Evolutionary conservation across 2,113 vertebrate genomes (phyloP).

Genomic region (Spea bombifrons): DNA sequence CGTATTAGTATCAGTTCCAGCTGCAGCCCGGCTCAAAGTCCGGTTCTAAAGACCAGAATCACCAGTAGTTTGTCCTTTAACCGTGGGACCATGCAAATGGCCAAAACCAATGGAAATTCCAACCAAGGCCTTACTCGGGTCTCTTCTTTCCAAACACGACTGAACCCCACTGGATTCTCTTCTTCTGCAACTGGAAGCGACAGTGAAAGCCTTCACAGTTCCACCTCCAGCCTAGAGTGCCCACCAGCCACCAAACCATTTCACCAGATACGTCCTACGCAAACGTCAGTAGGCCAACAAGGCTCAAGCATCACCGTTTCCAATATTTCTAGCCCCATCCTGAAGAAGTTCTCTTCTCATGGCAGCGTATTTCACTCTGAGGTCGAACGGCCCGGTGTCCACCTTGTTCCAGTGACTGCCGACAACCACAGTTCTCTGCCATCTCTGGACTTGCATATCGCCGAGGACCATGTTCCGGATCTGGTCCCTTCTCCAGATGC

Average conservation of each 20-base stretch:
- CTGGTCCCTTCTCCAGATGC: constrained; percentile 52
- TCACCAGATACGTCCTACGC: constrained; percentile 55
- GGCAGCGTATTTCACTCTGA: constrained; percentile 67
- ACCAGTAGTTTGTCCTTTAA: constrained; percentile 69
- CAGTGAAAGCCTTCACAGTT: constrained; percentile 79
- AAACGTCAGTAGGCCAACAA: constrained; percentile 45
- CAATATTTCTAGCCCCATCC: constrained; percentile 30
- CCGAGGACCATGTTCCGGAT: constrained; percentile 57
- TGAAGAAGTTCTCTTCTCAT: constrained; percentile 73
- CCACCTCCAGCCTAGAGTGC: constrained; percentile 79
- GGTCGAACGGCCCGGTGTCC: constrained; percentile 53
- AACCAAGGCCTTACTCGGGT: constrained; percentile 56
- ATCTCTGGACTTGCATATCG: constrained; percentile 70
- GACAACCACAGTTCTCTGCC: constrained; percentile 67
- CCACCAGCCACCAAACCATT: constrained; percentile 53
- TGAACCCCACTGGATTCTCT: constrained; percentile 62
- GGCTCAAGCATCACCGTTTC: constrained; percentile 24
- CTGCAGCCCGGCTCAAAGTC: constrained; percentile 60
- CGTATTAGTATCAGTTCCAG: constrained; percentile 36
- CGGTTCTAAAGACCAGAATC: constrained; percentile 58
- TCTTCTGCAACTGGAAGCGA: constrained; percentile 67
- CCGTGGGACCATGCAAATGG: constrained; percentile 60
- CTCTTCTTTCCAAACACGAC: constrained; percentile 71
- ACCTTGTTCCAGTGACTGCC: constrained; percentile 48
- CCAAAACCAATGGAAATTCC: constrained; percentile 52